Conservation (phyloP, 2,888 invertebrate genomes). For the Callimorpha dominula region DNA sequence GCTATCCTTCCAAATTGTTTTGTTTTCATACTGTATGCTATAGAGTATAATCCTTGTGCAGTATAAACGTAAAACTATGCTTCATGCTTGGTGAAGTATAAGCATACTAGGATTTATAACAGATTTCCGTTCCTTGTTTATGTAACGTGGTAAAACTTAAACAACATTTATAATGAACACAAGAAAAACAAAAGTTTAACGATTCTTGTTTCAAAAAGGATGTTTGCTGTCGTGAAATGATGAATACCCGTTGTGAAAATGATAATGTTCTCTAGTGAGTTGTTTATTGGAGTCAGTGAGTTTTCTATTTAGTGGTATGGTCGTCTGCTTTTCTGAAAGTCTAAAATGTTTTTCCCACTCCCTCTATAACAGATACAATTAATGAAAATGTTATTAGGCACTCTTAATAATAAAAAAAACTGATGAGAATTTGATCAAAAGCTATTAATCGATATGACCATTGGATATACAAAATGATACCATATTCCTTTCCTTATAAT, state of each 20-base stretch:
- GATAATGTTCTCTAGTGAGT: too few species aligned
- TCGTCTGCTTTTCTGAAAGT: not conserved
- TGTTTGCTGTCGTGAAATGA: too few species aligned
- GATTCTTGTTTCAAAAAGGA: too few species aligned
- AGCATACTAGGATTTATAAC: not conserved
- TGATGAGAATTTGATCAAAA: not conserved
- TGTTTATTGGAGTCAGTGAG: too few species aligned
- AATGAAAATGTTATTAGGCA: not conserved
- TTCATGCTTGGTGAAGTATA: not conserved
- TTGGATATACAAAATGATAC: not conserved
- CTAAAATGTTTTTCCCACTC: not conserved
- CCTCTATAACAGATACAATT: not conserved
- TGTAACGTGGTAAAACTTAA: not conserved
- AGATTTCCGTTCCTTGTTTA: not conserved
- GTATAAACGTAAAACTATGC: not conserved
- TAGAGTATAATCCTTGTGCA: not conserved
- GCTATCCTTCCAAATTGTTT: not conserved
- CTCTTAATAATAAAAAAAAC: not conserved
- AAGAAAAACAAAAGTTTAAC: too few species aligned
- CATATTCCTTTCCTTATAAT: conserved; percentile 9
- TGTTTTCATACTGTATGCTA: not conserved
- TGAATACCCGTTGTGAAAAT: too few species aligned
- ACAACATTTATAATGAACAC: not conserved
- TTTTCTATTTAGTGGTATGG: not conserved
- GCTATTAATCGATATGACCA: not conserved